Evolutionary conservation across 2,888 invertebrate species (phyloP).

Genomic region (Eupithecia dodoneata): DNA sequence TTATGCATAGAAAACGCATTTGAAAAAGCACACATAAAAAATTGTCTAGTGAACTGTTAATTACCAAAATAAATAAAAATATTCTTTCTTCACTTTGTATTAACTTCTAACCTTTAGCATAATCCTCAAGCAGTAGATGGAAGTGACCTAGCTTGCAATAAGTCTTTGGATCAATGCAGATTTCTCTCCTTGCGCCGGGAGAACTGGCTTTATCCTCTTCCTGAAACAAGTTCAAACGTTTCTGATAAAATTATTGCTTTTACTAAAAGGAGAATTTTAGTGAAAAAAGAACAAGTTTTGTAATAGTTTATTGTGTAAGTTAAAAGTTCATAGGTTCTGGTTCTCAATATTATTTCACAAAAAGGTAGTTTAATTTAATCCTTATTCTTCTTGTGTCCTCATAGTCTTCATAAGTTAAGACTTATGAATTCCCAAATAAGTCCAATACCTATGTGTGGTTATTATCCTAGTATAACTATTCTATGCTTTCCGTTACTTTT

Average conservation of each 20-base stretch:
- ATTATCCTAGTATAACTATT: not conserved
- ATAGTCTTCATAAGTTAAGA: too few species aligned
- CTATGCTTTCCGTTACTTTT: too few species aligned
- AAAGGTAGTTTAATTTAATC: not conserved
- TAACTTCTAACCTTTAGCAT: constrained; percentile 91
- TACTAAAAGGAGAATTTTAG: not conserved
- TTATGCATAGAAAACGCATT: too few species aligned
- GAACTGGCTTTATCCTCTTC: constrained; percentile 79
- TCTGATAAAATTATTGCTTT: not conserved
- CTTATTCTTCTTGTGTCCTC: too few species aligned
- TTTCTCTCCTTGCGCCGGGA: constrained; percentile 83
- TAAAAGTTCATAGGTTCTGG: too few species aligned
- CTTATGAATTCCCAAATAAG: not conserved
- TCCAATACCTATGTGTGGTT: not conserved
- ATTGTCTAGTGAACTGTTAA: too few species aligned
- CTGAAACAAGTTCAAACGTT: constrained; percentile 49
- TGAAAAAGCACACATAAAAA: too few species aligned
- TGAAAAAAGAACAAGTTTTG: constrained; percentile 6
- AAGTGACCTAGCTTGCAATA: constrained; percentile 98
- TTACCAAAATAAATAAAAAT: not conserved
- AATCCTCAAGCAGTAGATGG: constrained; percentile 96
- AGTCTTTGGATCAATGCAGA: constrained; percentile 94
- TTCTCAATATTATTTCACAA: not conserved
- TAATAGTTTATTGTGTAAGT: not conserved
- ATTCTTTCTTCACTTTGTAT: not conserved